Base-by-base conservation (phyloP, 2,888 invertebrate species). In the Pogonocherus hispidulus region DNA sequence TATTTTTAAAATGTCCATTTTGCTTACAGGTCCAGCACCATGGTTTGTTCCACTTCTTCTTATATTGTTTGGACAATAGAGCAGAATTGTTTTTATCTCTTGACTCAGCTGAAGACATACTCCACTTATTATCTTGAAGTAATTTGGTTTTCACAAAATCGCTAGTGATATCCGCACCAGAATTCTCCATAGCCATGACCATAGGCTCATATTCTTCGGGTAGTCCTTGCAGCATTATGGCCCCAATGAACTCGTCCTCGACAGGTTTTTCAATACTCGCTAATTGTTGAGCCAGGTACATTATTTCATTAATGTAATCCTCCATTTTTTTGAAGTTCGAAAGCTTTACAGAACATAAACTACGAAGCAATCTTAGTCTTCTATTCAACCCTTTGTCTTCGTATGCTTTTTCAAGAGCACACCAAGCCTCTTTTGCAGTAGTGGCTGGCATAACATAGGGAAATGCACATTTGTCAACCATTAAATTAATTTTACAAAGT, bases 141-240 rank as follows among this genome's bases (percentile, higher is more conserved):
- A 67, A 32, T 46, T 70, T 70, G 2, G 67, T 19, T 22, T 67
- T 70, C 1, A 67, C 52, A 47, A 55, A 54, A 41, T 70, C 70
- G 19, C 47, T 63, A 1, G 70, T 54, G 2, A 70, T 70, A 16
- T 52, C 22, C 4, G 18, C 18, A 4, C 23, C 63, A 3, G 63
- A 67, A 59, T 47, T 67, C 51, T 70, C 67, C 3, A 67, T 18
- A 4, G 69, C 57, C 63, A 66, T 66, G 6, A 66, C 47, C 69
- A 69, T 66, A 1, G 66, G 69, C 9, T 69, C 65, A 66, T 66
- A 69, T 14, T 69, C 62, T 18, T 35, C 20, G 2, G 62, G 27
- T 22, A 69, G 22, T 9, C 66, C 66, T 44, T 52, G 49, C 11
- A 69, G 41, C 63, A 66, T 41, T 23, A 66, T 63, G 3, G 47